A percentile compares a stretch with the other conserved stretches of the same genome.
Conservation (phyloP, 2,113 vertebrate species). For the Crypturellus undulatus region DNA sequence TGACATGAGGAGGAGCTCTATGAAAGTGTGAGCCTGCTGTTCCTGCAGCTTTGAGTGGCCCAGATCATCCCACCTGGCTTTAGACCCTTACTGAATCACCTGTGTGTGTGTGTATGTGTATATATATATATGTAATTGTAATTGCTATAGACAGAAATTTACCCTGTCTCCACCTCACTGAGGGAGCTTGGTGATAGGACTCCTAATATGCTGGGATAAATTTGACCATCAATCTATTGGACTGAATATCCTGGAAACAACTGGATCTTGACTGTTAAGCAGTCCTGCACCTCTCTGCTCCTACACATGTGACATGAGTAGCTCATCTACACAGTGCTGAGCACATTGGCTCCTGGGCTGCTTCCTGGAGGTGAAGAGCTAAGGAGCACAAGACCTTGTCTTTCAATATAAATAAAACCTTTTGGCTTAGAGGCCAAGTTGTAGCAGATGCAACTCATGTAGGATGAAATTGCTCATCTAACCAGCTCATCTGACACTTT, state of each 20-base stretch:
- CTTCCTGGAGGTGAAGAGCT: not conserved
- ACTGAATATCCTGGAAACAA: not conserved
- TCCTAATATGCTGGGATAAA: not conserved
- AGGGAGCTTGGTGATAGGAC: not conserved
- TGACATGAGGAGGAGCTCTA: not conserved
- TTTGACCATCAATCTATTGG: not conserved
- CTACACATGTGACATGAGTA: not conserved
- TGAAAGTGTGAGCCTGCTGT: not conserved
- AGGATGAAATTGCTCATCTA: not conserved
- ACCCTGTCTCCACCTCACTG: not conserved
- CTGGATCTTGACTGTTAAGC: not conserved
- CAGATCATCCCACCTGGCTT: not conserved
- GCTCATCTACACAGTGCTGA: fast-evolving
- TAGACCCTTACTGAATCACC: not conserved
- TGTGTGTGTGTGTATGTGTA: too few species aligned
- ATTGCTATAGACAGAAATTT: not conserved
- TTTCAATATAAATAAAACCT: not conserved
- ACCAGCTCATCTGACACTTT: not conserved
- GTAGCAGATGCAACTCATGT: fast-evolving
- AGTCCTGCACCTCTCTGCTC: not conserved
- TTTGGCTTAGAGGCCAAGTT: not conserved
- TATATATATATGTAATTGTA: too few species aligned
- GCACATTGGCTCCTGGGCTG: not conserved
- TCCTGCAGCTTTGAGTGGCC: not conserved
- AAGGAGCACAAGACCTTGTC: not conserved